Conservation (phyloP, 2,888 invertebrate genomes). For the Ethmia dodecea region DNA sequence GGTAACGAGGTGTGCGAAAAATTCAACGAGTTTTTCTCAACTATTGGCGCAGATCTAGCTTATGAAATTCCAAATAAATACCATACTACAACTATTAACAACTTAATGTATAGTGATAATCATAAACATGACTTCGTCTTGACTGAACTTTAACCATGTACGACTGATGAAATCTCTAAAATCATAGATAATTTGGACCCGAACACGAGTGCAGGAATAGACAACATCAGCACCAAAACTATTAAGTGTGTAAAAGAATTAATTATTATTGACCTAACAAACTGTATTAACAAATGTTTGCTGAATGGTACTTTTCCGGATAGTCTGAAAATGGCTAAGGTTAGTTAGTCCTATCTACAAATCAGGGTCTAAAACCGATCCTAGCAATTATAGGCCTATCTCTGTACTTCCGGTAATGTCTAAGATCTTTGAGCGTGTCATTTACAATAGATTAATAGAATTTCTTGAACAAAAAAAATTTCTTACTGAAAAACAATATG, state of each 20-base stretch:
- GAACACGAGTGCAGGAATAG: not conserved
- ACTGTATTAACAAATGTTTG: not conserved
- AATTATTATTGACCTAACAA: not conserved
- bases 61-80: constrained; percentile 5
- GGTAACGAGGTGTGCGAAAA: constrained; percentile 3
- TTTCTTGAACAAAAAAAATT: not conserved
- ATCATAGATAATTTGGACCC: not conserved
- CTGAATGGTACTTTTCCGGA: not conserved
- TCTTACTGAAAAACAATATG: constrained; percentile 1
- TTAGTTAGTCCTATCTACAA: not conserved
- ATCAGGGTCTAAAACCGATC: not conserved
- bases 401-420: constrained; percentile 8
- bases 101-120: too few species aligned
- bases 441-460: not conserved
- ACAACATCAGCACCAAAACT: not conserved
- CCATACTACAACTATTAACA: too few species aligned
- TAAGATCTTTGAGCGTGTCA: constrained; percentile 2
- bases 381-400: not conserved
- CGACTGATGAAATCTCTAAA: too few species aligned
- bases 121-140: too few species aligned
- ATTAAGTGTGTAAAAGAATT: not conserved
- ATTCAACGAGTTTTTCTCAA: constrained; percentile 10
- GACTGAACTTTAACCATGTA: too few species aligned
- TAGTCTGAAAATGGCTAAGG: not conserved
- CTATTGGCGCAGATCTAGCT: constrained; percentile 5